Base-by-base conservation (phyloP, 2,113 vertebrate species). In the Cyprinodon variegatus region DNA sequence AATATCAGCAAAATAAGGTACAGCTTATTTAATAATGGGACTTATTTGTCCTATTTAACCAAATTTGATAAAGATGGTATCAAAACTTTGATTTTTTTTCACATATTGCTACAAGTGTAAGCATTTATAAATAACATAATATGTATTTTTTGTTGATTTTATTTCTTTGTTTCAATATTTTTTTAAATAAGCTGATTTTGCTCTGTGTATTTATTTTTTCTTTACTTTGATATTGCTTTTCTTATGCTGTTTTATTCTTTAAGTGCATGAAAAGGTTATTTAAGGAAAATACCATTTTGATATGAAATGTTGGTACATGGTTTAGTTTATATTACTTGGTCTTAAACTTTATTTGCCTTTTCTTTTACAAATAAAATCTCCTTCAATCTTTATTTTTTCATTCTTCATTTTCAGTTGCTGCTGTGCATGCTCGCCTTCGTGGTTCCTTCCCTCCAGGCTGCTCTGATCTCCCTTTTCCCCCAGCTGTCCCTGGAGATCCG, bases 381-480 rank as follows among this genome's bases (percentile, higher is more conserved):
- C 9, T 53, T 17, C 5, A 9, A 15, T 9, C 9, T 15, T 53
- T 7, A 53, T 53, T n/a, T 57, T 20, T 57, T 8, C 50, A 15
- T 57, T n/a, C 17, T 20, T 57, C 17, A n/a, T 8, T 53, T 80
- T 2, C 93, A 95, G 93, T 86, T 95, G 79, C 81, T 94, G 83
- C 89, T 95, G 17, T 95, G 94, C 89, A 82, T 95, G 92, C 85
- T 94, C 3, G 90, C 93, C 61, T 94, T 94, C 11, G 93, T 94
- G 50, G 93, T 94, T 40, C 94, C 94, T 4, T 94, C 93, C 41
- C 92, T 94, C 11, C 94, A 95, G 86, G 90, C 90, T 0, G 85
- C 85, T 1, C 93, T 95, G 64, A 93, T 95, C 90, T 82, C 90
- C 4, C 82, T 93, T 15, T 95, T 94, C 79, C 94, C 93, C 0